These are phyloP conservation scores for Ictidomys tridecemlineatus DNA, from an alignment of 2,113 vertebrate genomes.

Conservation along the genomic window DNA sequence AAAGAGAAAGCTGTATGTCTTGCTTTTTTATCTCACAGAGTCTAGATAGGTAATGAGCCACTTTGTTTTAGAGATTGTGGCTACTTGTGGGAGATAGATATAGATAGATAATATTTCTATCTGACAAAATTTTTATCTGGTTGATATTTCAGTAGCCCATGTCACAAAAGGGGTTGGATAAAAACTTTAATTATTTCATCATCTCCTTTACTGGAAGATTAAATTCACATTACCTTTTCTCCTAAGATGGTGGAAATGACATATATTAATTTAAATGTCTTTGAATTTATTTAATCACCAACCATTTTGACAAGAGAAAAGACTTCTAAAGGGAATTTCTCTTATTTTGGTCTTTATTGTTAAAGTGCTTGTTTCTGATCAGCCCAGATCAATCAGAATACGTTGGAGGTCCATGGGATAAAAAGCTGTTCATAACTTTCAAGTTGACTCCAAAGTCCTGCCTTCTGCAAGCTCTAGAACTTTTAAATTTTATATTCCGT, in stretches of 20 bases:
- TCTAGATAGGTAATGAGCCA: not conserved
- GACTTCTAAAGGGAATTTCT: not conserved
- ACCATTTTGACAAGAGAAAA: not conserved
- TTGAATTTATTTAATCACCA: not conserved
- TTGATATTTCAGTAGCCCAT: not conserved
- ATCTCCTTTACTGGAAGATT: not conserved
- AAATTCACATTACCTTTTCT: not conserved
- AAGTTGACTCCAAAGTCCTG: not conserved
- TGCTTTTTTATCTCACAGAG: not conserved
- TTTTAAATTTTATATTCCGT: not conserved
- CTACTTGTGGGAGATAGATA: not conserved
- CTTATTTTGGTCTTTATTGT: not conserved
- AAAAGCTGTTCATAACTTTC: not conserved
- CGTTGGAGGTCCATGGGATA: not conserved
- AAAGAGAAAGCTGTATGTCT: not conserved
- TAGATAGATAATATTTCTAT: not conserved
- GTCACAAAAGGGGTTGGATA: not conserved
- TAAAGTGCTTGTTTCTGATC: constrained; percentile 16
- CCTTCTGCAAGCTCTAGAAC: not conserved
- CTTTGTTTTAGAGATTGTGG: not conserved
- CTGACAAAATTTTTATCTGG: not conserved
- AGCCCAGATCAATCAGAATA: not conserved
- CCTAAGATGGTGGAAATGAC: not conserved
- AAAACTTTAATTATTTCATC: not conserved
- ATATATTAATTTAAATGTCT: not conserved